Evolutionary conservation across 2,888 invertebrate species (phyloP).

Genomic region (Drosophila merina): DNA sequence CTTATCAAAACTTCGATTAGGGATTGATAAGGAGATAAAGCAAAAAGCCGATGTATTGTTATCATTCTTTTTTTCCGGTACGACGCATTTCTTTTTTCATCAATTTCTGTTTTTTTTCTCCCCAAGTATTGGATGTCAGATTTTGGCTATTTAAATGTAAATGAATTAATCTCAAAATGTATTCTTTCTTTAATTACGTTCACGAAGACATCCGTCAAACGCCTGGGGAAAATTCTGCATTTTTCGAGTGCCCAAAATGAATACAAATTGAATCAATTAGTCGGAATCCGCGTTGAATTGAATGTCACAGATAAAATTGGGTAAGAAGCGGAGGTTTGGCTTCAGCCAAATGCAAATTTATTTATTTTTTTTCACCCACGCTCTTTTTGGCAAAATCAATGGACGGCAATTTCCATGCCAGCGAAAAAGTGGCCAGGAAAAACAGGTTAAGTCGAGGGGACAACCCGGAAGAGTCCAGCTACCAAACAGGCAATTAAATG

Average conservation of each 20-base stretch:
- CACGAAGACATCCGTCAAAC: constrained; percentile 11
- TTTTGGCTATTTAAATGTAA: constrained; percentile 37
- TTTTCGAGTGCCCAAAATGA: constrained; percentile 47
- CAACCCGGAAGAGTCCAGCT: constrained; percentile 32
- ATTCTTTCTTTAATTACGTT: constrained; percentile 32
- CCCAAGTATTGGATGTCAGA: not conserved
- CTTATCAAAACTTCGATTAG: constrained; percentile 5
- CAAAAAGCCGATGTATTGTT: not conserved
- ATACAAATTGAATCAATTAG: constrained; percentile 68
- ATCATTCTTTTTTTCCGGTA: not conserved
- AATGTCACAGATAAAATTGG: constrained; percentile 21
- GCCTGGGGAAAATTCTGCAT: constrained; percentile 26
- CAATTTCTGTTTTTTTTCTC: not conserved
- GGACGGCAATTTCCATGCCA: constrained; percentile 40
- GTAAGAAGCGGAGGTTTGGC: constrained; percentile 11
- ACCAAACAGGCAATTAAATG: constrained; percentile 62
- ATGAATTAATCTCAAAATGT: constrained; percentile 32
- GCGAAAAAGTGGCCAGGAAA: constrained; percentile 15
- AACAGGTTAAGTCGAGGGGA: constrained; percentile 33
- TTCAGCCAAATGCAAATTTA: constrained; percentile 41
- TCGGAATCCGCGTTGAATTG: constrained; percentile 28
- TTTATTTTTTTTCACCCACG: constrained; percentile 21
- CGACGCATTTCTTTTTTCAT: not conserved
- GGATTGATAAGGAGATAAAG: not conserved
- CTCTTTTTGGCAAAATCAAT: constrained; percentile 45